phyloP scores from a whole-genome alignment of 2,888 invertebrate species.

The Zaprionus obscuricornis region DNA sequence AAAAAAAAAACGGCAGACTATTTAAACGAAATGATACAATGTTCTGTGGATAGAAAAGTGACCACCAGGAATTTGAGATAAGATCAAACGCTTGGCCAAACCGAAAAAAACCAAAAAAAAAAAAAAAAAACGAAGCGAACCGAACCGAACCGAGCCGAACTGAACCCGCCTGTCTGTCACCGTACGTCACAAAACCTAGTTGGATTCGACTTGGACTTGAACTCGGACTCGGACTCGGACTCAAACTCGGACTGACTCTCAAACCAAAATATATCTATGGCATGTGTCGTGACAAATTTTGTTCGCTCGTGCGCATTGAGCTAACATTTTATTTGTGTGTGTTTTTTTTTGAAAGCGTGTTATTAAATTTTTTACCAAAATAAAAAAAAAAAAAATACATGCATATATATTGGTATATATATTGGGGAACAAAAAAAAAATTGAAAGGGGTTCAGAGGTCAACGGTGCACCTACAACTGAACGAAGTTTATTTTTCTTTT shows the following conservation, averaged over 20 bases:
- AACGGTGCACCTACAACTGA: constrained; percentile 25
- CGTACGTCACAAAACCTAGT: constrained; percentile 62
- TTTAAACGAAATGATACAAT: constrained; percentile 80
- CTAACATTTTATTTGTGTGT: too few species aligned
- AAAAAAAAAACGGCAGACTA: constrained; percentile 60
- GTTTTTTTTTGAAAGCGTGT: constrained; percentile 68
- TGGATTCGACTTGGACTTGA: constrained; percentile 34
- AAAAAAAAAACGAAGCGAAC: constrained; percentile 25
- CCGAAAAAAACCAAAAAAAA: constrained; percentile 22
- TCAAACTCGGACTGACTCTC: not conserved
- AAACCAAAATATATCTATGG: constrained; percentile 45
- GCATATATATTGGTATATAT: too few species aligned
- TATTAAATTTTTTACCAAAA: constrained; percentile 75
- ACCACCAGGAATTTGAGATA: constrained; percentile 80
- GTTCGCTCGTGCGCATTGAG: constrained; percentile 63
- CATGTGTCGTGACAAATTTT: constrained; percentile 81
- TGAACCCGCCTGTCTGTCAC: constrained; percentile 76
- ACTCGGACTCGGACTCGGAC: not conserved
- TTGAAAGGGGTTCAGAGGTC: constrained; percentile 2
- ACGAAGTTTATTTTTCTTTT: constrained; percentile 22
- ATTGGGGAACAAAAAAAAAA: too few species aligned
- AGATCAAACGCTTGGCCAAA: constrained; percentile 71
- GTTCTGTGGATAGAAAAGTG: constrained; percentile 80
- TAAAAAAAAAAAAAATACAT: too few species aligned
- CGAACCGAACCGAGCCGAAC: constrained; percentile 27